These are phyloP conservation scores for Lasiurus cinereus DNA, from an alignment of 2,113 vertebrate genomes.

Conservation along the genomic window DNA sequence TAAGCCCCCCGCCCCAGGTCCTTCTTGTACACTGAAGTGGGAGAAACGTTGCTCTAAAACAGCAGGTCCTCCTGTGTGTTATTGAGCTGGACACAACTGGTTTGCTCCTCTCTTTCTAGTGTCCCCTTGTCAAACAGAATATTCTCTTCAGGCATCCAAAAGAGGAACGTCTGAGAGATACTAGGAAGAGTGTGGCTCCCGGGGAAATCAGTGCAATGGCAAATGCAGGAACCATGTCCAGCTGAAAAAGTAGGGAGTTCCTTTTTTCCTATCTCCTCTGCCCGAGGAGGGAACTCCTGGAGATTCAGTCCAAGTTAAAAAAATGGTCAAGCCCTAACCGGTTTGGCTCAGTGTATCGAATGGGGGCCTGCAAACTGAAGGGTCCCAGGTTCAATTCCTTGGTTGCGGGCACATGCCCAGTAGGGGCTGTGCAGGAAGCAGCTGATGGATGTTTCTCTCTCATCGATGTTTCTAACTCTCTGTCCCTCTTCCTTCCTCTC, in stretches of 20 bases:
- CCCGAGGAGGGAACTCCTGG: background rate
- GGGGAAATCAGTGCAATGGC: slow-evolving; percentile 66
- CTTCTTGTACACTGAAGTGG: background rate
- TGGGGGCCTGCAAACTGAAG: too few species aligned
- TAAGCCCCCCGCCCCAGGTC: background rate
- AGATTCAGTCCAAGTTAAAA: slow-evolving; percentile 1
- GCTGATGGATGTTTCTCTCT: too few species aligned
- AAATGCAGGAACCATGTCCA: slow-evolving; percentile 65
- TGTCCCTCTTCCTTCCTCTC: too few species aligned
- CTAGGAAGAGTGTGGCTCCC: slow-evolving; percentile 73
- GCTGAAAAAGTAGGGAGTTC: slow-evolving; percentile 30
- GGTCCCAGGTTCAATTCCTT: too few species aligned
- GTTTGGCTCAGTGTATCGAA: too few species aligned
- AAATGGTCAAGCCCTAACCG: background rate
- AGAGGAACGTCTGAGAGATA: slow-evolving; percentile 67
- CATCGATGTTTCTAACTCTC: too few species aligned
- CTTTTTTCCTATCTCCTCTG: slow-evolving; percentile 60
- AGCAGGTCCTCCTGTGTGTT: background rate
- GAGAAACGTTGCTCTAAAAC: slow-evolving; percentile 25
- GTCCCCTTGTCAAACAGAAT: slow-evolving; percentile 47
- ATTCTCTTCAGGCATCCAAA: slow-evolving; percentile 72
- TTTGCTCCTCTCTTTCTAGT: slow-evolving; percentile 67
- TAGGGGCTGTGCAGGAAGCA: too few species aligned
- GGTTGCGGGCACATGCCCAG: too few species aligned
- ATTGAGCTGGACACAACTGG: slow-evolving; percentile 17